Evolutionary conservation across 2,888 invertebrate species (phyloP), one percentile per base, ranked within the genome.

Genomic region (Macropis europaea): DNA sequence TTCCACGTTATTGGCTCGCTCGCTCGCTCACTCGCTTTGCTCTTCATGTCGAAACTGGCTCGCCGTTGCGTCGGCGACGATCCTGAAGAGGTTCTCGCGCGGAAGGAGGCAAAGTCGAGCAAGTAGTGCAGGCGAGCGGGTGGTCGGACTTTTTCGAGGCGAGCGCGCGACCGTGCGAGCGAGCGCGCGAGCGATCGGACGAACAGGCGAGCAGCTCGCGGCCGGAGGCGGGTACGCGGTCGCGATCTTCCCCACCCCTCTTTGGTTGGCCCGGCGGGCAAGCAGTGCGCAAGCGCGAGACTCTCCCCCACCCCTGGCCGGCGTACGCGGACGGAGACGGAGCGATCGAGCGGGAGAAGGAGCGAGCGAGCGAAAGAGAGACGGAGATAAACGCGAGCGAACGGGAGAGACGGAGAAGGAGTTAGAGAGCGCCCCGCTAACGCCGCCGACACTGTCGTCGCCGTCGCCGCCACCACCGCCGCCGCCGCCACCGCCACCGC

Each of bases 121-220:
- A 78, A 78, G 77, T 78, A 71, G 77, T 78, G 74, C 32, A 77
- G 75, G 68, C 63, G 53, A 59, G 62, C 77, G 77, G 76, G 78
- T 70, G 66, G 78, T 78, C 78, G 61, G 78, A 40, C 78, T 76
- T 76, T 70, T 78, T 70, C 61, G 61, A 54, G 43, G 34, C 48
- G 47, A 59, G 53, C 61, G 47, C 45, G 60, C 40, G 62, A 56
- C 60, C 54, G 32, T 34, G 61, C 72, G 50, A 63, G 66, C 62
- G 69, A 57, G 91, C 91, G 91, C 91, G 91, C 91, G 91, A 91
- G 90, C 91, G 56, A 64, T 42, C 43, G 6, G 11, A 50, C 67
- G 54, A 64, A 54, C 76, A 79, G 74, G 91, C 91, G 91, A 91
- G 91, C 91, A 91, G 92, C 90, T 91, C 91, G 91, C 89, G 89